These are phyloP conservation scores for Anseranas semipalmata DNA, from an alignment of 2,113 vertebrate genomes.

Conservation along the genomic window DNA sequence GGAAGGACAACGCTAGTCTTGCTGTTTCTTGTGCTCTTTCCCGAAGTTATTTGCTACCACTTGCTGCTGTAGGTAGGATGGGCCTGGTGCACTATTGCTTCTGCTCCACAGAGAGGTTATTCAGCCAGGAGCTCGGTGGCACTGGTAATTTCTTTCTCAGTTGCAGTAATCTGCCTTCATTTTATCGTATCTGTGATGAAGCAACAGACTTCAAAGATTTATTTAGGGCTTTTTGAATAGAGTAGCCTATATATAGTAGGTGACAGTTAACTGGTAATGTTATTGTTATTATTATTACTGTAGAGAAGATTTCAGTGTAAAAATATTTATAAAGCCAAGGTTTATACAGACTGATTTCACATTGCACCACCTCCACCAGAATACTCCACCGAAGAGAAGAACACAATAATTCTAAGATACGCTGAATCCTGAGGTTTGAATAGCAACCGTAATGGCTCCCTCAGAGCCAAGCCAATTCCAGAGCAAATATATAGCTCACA, in stretches of 20 bases:
- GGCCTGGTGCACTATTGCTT: not conserved
- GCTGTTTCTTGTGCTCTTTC: not conserved
- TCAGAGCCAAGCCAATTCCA: constrained; percentile 46
- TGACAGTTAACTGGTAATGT: not conserved
- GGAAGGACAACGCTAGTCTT: not conserved
- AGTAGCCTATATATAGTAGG: not conserved
- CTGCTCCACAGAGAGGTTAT: not conserved
- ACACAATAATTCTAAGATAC: not conserved
- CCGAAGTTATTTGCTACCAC: not conserved
- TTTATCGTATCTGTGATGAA: not conserved
- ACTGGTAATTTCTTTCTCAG: not conserved
- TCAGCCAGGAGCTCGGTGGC: not conserved
- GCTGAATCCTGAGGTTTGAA: constrained; percentile 52
- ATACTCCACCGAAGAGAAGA: not conserved
- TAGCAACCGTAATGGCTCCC: constrained; percentile 54
- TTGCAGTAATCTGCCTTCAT: not conserved
- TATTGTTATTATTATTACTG: constrained; percentile 29
- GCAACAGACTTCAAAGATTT: not conserved
- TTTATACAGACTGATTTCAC: constrained; percentile 40
- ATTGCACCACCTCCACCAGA: not conserved
- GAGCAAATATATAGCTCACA: constrained; percentile 33
- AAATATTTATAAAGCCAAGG: constrained; percentile 24
- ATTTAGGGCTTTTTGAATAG: not conserved
- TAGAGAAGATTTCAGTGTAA: not conserved
- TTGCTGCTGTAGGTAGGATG: not conserved